These are phyloP conservation scores for Ictalurus furcatus DNA, from an alignment of 2,113 vertebrate species.

Conservation along the genomic window DNA sequence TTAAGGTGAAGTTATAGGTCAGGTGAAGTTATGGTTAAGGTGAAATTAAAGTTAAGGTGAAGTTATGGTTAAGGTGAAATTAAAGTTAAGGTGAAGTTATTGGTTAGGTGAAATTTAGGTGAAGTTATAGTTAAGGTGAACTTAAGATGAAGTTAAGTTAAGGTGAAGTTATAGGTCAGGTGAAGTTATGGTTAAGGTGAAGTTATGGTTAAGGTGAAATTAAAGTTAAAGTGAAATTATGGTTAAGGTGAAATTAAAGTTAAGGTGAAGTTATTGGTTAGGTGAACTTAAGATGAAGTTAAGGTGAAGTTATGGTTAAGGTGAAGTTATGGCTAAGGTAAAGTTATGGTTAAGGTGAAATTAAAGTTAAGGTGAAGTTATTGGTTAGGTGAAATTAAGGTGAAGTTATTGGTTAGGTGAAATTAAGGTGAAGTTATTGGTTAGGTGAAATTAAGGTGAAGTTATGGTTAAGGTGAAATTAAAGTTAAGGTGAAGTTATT, in stretches of 20 bases:
- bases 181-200: not conserved
- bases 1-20: not conserved
- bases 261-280: not conserved
- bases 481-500: not conserved
- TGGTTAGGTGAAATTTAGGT: not conserved
- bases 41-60: not conserved
- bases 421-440: not conserved
- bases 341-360: not conserved
- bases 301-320: not conserved
- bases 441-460: not conserved
- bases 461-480: not conserved
- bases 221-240: not conserved
- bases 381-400: not conserved
- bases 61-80: not conserved
- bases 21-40: not conserved
- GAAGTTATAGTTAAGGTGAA: not conserved
- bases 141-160: not conserved
- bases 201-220: not conserved
- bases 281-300: too few species aligned
- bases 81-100: not conserved
- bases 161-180: not conserved
- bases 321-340: not conserved
- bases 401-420: not conserved
- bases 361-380: not conserved
- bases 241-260: not conserved